phyloP scores from a whole-genome alignment of 2,888 invertebrate species.

The Dynastes tityus region DNA sequence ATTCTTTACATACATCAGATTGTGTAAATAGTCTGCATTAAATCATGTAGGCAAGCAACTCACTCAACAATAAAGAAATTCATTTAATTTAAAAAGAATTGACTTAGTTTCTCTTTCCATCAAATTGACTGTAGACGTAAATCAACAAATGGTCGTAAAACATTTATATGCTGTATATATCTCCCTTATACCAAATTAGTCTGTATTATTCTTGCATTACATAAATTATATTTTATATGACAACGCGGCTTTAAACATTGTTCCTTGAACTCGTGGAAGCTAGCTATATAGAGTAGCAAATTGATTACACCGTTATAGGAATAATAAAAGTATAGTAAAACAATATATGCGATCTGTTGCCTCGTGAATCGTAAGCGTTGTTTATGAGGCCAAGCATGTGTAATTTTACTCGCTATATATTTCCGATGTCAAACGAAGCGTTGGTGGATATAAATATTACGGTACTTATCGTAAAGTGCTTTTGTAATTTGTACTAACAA shows the following conservation, averaged over 20 bases:
- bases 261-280: not conserved
- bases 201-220: conserved; percentile 15
- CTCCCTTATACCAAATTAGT: not conserved
- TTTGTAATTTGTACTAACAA: no score
- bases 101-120: not conserved
- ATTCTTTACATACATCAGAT: not conserved
- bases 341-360: conserved; percentile 12
- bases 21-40: no score
- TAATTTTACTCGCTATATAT: not conserved
- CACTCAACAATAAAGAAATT: no score
- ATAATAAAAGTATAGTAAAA: conserved; percentile 29
- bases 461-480: no score
- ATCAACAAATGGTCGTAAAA: not conserved
- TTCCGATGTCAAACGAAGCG: no score
- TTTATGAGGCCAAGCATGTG: not conserved
- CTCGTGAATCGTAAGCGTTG: conserved; percentile 10
- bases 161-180: not conserved
- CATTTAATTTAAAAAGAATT: no score
- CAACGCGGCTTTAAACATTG: not conserved
- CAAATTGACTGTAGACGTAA: not conserved
- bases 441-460: no score
- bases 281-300: not conserved
- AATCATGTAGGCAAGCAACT: no score
- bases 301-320: conserved; percentile 12
- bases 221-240: conserved; percentile 37